phyloP scores from a whole-genome alignment of 2,888 invertebrate species.

The Aspidiotus rigidus region DNA sequence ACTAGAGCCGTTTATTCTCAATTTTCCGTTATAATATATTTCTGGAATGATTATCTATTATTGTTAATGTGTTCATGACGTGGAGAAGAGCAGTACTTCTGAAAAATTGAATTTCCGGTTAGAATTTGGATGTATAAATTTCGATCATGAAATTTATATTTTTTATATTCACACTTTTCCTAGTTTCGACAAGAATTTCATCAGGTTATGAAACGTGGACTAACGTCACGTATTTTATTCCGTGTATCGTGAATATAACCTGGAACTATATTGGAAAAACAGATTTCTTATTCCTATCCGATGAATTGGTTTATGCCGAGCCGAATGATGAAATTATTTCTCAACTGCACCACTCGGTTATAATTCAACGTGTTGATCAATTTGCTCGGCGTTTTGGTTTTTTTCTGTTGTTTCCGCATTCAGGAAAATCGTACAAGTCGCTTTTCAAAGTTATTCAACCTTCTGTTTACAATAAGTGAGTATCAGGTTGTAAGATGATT shows the following conservation, averaged over 20 bases:
- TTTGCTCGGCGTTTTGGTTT: slow-evolving; percentile 12
- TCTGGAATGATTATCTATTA: no score
- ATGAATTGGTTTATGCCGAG: slow-evolving; percentile 7
- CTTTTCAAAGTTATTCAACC: slow-evolving; percentile 11
- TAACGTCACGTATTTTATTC: neutral
- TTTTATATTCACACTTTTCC: no score
- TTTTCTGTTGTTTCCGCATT: slow-evolving; percentile 20
- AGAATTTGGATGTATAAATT: no score
- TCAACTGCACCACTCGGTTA: neutral
- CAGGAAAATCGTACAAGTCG: slow-evolving; percentile 6
- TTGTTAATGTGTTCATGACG: no score
- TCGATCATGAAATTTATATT: no score
- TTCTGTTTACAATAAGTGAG: slow-evolving; percentile 20
- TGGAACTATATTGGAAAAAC: slow-evolving; percentile 5
- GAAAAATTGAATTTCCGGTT: no score
- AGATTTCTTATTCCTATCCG: slow-evolving; percentile 14
- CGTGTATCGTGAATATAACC: slow-evolving; percentile 15
- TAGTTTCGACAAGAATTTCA: no score
- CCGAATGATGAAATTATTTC: neutral
- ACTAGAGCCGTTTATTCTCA: no score
- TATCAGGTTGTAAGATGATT: no score
- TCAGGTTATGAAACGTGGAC: no score
- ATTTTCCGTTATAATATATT: no score
- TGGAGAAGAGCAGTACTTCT: no score
- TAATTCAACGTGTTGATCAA: slow-evolving; percentile 9